These are phyloP conservation scores for Scaeva pyrastri DNA, from an alignment of 2,888 invertebrate genomes.

Conservation along the genomic window DNA sequence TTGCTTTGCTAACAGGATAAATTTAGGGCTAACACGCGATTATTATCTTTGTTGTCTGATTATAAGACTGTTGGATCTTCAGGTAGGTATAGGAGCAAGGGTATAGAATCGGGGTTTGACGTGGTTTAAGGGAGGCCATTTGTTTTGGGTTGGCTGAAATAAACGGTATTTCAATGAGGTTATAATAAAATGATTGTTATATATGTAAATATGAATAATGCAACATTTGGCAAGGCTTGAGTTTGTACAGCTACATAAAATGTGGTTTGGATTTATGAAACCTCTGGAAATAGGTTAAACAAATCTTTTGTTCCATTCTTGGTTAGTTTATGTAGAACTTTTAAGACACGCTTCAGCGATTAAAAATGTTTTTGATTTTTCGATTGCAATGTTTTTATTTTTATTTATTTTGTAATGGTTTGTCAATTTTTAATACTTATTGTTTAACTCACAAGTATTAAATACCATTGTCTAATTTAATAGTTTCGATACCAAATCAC, in stretches of 20 bases:
- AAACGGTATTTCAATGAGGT: not conserved
- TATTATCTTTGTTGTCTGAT: conserved; percentile 27
- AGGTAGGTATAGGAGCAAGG: not conserved
- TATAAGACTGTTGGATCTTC: not conserved
- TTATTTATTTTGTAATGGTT: too few species aligned
- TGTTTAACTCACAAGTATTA: too few species aligned
- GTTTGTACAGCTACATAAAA: not conserved
- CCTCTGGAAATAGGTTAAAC: not conserved
- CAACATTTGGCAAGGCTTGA: not conserved
- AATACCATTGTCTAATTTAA: too few species aligned
- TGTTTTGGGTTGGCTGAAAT: conserved; percentile 18
- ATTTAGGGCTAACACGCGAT: conserved; percentile 66
- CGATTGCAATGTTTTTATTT: too few species aligned
- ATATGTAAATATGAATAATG: conserved; percentile 42
- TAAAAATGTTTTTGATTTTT: too few species aligned
- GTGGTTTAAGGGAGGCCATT: conserved; percentile 12
- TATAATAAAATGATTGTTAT: conserved; percentile 53
- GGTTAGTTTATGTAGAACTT: too few species aligned
- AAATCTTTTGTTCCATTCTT: not conserved
- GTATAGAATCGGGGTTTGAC: too few species aligned
- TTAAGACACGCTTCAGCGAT: not conserved
- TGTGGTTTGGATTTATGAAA: not conserved
- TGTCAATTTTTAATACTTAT: too few species aligned
- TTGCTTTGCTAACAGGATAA: conserved; percentile 47
- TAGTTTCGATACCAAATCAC: too few species aligned